phyloP scores from a whole-genome alignment of 37 sponge, comb jelly and placozoan species.

The Mnemiopsis leidyi region DNA sequence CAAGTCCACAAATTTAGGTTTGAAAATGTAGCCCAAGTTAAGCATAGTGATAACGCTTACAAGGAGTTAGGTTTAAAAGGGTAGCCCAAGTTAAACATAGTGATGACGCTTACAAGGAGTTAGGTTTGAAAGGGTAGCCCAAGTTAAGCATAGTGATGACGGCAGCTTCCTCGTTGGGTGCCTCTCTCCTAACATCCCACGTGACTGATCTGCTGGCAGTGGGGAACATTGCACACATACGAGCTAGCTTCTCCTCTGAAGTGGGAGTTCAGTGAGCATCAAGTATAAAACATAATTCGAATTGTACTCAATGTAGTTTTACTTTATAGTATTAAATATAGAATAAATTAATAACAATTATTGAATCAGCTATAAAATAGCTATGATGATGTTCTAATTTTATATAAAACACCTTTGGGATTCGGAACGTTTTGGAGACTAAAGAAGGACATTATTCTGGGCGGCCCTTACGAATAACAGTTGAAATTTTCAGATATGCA shows the following conservation, averaged over 20 bases:
- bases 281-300: too few relatives aligned
- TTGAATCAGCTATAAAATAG: too few relatives aligned
- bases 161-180: not conserved
- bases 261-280: too few relatives aligned
- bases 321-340: too few relatives aligned
- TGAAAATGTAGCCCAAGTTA: not conserved
- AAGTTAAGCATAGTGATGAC: conserved; percentile 41
- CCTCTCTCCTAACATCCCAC: conserved; percentile 8
- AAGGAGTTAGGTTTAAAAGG: conserved; percentile 61
- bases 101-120: conserved; percentile 31
- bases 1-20: not conserved
- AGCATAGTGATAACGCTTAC: not conserved
- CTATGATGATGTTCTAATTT: too few relatives aligned
- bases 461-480: too few relatives aligned
- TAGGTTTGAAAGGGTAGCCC: conserved; percentile 61
- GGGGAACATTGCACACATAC: conserved; percentile 54
- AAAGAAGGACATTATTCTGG: too few relatives aligned
- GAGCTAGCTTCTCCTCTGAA: conserved; percentile 36
- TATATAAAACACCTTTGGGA: too few relatives aligned
- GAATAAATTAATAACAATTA: too few relatives aligned
- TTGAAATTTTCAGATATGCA: too few relatives aligned
- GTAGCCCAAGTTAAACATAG: conserved; percentile 28
- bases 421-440: too few relatives aligned
- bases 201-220: not conserved
- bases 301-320: too few relatives aligned